Base-by-base conservation (phyloP, 2,797 vertebrate species). In the Lophotriccus pileatus region DNA sequence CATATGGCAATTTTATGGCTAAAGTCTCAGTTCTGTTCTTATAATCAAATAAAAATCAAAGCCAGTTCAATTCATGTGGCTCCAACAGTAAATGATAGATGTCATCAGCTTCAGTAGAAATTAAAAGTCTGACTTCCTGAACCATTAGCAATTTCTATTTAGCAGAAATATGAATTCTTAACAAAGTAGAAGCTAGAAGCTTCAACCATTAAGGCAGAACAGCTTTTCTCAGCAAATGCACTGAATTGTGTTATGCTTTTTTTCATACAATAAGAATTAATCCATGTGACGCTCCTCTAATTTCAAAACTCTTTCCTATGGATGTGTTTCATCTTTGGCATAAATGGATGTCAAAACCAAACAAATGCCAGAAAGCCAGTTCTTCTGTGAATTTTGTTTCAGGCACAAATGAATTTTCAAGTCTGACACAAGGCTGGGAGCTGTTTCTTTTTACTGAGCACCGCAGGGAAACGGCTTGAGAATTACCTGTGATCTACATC, bases 401-500 rank as follows among this genome's bases (percentile, higher is more conserved):
- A 68, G 32, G 32, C 52, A 66, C 20, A 72, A 72, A 49, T 20
- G 36, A 14, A 32, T 64, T 78, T 87, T 32, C 13, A 30, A 43
- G 50, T 27, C 58, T 59, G 76, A 78, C 15, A 32, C 24, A 37
- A 53, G 7, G 30, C 43, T 32, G 14, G 36, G 5, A 82, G 37
- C 41, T 43, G 10, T 39, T 81, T 49, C n/a, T 56, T 66, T 73
- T 53, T 17, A 49, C 24, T 13, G n/a, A 56, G 15, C 1, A 4
- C 50, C 52, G 14, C 30, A 53, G 16, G 59, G 52, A 24, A 66
- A 0, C 17, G 23, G 27, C 37, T 59, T 53, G 36, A 63, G 30
- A 73, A 50, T n/a, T 98, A 99, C 99, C 99, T 98, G 72, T 99
- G 99, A 87, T 99, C 99, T 52, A 99, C 98, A 56, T 99, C 99